Evolutionary conservation across 2,113 vertebrate genomes (phyloP).

Genomic region (Ictidomys tridecemlineatus): DNA sequence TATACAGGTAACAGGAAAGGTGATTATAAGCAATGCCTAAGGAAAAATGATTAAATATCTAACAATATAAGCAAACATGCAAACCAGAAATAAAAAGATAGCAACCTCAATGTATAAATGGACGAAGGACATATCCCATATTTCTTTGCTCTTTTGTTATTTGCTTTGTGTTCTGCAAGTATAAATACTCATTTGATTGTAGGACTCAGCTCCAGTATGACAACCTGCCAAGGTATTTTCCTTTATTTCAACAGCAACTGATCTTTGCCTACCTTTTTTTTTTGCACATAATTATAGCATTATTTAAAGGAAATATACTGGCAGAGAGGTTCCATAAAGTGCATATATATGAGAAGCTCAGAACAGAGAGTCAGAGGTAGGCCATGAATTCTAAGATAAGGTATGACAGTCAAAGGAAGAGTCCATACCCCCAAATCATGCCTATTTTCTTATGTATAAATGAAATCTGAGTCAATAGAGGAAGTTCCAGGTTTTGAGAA

Average conservation of each 20-base stretch:
- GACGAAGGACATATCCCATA: not conserved
- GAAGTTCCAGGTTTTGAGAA: not conserved
- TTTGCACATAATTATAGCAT: not conserved
- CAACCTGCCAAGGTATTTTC: not conserved
- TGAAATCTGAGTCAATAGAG: not conserved
- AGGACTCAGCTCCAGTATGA: not conserved
- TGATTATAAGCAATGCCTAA: not conserved
- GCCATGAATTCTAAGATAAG: not conserved
- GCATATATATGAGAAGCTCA: no score
- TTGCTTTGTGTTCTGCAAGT: not conserved
- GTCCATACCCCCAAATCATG: not conserved
- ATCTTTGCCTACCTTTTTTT: not conserved
- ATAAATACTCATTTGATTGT: not conserved
- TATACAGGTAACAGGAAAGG: not conserved
- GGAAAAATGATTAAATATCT: not conserved
- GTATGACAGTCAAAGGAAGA: not conserved
- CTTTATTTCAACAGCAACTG: not conserved
- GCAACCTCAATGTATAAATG: not conserved
- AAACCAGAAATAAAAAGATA: not conserved
- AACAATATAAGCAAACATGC: not conserved
- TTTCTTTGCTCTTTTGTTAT: not conserved
- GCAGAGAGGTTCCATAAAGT: not conserved
- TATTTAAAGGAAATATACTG: not conserved
- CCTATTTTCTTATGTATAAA: not conserved
- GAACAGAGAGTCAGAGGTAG: no score